phyloP scores from a whole-genome alignment of 2,797 vertebrate genomes.

The Gadopsis bispinosus region DNA sequence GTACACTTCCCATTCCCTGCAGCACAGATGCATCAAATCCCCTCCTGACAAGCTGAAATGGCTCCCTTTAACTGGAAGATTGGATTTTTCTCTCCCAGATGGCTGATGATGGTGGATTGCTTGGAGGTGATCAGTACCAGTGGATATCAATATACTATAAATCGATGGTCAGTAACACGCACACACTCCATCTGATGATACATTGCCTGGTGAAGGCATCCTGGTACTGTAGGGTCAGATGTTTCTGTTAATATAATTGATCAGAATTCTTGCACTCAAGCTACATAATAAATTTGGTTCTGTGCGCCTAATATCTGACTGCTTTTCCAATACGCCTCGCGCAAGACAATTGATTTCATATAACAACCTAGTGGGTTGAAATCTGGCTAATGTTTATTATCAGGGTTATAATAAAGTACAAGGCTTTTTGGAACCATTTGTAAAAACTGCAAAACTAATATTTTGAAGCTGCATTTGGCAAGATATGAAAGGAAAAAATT shows the following conservation, averaged over 20 bases:
- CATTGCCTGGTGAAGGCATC: not conserved
- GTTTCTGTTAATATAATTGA: slow-evolving; percentile 9
- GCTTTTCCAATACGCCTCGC: slow-evolving; percentile 2
- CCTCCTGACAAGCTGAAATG: slow-evolving; percentile 5
- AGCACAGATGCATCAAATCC: slow-evolving; percentile 24
- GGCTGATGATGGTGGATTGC: slow-evolving; percentile 21
- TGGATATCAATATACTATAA: slow-evolving; percentile 38
- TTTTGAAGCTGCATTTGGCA: not conserved
- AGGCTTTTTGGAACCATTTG: not conserved
- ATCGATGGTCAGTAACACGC: slow-evolving; percentile 15
- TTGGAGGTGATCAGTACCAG: slow-evolving; percentile 32
- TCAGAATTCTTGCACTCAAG: slow-evolving; percentile 8
- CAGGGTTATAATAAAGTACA: not conserved
- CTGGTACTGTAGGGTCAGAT: not conserved
- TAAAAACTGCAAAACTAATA: not conserved
- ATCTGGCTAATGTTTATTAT: slow-evolving; percentile 9
- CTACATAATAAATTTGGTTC: not conserved
- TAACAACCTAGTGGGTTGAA: not conserved
- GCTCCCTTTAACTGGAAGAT: slow-evolving; percentile 12
- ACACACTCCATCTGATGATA: not conserved
- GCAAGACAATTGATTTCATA: slow-evolving; percentile 29
- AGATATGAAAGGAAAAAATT: not conserved
- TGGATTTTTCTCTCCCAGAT: slow-evolving; percentile 30
- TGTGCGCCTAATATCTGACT: not conserved
- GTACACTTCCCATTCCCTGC: slow-evolving; percentile 9